These are phyloP conservation scores for Semaprochilodus insignis DNA, from an alignment of 2,797 vertebrate species.

Conservation along the genomic window DNA sequence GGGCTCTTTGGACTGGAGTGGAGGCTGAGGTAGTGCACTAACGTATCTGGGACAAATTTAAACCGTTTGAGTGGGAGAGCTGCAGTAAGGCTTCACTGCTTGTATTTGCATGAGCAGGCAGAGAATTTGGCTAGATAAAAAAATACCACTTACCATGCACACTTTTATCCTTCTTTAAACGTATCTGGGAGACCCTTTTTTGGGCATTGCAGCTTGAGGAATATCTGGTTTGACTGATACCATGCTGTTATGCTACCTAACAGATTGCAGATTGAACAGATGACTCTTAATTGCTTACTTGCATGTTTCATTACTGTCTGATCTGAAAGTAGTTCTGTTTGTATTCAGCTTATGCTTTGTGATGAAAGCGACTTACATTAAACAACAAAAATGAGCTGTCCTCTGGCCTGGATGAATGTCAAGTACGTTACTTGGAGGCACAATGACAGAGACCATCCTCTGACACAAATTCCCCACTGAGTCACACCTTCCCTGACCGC, in stretches of 20 bases:
- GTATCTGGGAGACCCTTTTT: constrained; percentile 3
- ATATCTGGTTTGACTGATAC: constrained; percentile 14
- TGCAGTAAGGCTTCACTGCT: constrained; percentile 35
- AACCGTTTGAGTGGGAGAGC: constrained; percentile 45
- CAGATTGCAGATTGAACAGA: background rate
- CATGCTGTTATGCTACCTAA: background rate
- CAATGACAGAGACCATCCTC: background rate
- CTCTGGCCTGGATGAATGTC: background rate
- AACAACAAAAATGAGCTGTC: background rate
- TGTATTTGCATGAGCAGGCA: constrained; percentile 39
- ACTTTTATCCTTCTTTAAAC: constrained; percentile 31
- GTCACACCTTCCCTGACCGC: background rate
- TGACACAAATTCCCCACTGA: background rate
- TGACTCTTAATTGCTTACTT: background rate
- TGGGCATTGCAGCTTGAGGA: constrained; percentile 24
- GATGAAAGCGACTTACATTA: background rate
- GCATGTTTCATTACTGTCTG: background rate
- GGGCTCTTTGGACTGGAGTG: constrained; percentile 3
- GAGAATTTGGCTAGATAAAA: constrained; percentile 41
- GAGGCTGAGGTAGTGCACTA: constrained; percentile 20
- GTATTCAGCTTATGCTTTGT: background rate
- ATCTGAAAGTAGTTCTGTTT: background rate
- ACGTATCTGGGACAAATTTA: constrained; percentile 40
- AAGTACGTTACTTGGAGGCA: background rate
- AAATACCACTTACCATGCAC: constrained; percentile 22